phyloP scores from a whole-genome alignment of 2,113 vertebrate genomes.

The Coracopsis vasa region DNA sequence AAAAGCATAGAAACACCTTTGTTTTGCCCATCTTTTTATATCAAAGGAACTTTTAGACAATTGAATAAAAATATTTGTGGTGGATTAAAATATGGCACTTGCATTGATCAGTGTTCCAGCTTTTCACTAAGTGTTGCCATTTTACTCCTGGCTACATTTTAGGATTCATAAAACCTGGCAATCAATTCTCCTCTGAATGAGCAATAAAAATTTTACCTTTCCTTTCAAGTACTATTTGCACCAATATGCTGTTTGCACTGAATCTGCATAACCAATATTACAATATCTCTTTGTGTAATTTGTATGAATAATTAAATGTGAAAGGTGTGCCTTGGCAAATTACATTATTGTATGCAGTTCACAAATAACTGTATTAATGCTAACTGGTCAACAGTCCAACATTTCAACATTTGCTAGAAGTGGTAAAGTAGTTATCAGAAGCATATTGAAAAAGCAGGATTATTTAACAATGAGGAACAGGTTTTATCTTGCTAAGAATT shows the following conservation, averaged over 20 bases:
- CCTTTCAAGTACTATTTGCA: neutral
- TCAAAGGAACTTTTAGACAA: neutral
- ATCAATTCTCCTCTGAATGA: neutral
- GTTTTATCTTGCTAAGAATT: neutral
- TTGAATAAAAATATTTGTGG: neutral
- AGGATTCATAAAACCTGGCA: neutral
- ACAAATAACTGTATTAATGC: neutral
- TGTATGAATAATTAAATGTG: slow-evolving; percentile 6
- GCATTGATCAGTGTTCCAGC: neutral
- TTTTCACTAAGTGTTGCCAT: neutral
- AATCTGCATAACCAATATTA: neutral
- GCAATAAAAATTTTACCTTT: neutral
- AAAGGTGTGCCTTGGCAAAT: neutral
- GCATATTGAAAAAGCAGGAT: neutral
- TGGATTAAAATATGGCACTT: neutral
- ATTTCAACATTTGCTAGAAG: neutral
- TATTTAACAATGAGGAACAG: neutral
- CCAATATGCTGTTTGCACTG: neutral
- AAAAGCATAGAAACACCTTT: neutral
- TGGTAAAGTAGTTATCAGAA: neutral
- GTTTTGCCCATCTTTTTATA: neutral
- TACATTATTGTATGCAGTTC: neutral
- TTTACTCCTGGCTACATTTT: neutral
- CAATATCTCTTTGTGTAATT: neutral
- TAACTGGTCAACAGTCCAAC: neutral